A percentile compares a stretch with the other conserved stretches of the same genome.
phyloP scores from a whole-genome alignment of 2,113 vertebrate genomes.

The Cricetomys ansorgei region DNA sequence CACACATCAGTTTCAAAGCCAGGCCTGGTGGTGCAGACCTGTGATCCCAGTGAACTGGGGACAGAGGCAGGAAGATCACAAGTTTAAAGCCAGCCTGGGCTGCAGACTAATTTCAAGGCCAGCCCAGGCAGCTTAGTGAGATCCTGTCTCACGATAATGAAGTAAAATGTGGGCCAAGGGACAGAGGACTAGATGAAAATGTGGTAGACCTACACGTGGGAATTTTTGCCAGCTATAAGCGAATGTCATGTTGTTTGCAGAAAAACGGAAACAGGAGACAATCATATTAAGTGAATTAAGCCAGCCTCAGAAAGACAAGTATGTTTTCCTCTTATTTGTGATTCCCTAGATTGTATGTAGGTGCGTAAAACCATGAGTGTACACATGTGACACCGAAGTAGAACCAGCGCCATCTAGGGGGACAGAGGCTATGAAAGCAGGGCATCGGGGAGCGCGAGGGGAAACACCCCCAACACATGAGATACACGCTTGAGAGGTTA shows the following conservation, averaged over 20 bases:
- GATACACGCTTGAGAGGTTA: not conserved
- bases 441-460: no score
- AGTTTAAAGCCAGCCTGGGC: not conserved
- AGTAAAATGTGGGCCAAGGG: not conserved
- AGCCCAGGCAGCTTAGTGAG: not conserved
- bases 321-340: not conserved
- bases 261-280: not conserved
- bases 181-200: not conserved
- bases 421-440: not conserved
- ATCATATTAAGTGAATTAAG: not conserved
- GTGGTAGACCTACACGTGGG: not conserved
- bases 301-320: not conserved
- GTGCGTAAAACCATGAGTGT: not conserved
- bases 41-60: not conserved
- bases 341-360: not conserved
- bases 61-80: not conserved
- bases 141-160: not conserved
- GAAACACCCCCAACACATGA: not conserved
- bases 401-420: not conserved
- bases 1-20: not conserved
- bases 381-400: not conserved
- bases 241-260: not conserved
- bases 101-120: not conserved
- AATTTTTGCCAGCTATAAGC: not conserved
- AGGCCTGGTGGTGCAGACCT: not conserved